phyloP scores from a whole-genome alignment of 2,113 vertebrate species.

The Halichoerus grypus region DNA sequence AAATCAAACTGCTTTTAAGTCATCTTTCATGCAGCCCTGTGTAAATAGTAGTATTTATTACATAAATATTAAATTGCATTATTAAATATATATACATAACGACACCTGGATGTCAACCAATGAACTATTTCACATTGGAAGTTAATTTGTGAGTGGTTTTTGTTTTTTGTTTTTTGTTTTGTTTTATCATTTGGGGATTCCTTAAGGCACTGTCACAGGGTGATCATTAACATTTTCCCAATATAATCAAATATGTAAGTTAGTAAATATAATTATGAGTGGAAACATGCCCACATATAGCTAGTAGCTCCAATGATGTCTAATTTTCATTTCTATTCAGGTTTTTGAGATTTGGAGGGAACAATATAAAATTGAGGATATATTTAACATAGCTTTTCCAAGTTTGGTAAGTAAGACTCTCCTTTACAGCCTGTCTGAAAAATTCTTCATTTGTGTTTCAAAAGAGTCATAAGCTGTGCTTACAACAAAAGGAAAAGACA shows the following conservation, averaged over 20 bases:
- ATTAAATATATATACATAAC: background rate
- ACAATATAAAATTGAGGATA: background rate
- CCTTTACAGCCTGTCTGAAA: background rate
- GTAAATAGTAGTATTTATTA: background rate
- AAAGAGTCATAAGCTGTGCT: background rate
- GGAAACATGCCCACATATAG: background rate
- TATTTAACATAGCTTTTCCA: background rate
- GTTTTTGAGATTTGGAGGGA: background rate
- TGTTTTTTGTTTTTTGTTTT: background rate
- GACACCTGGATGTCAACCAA: background rate
- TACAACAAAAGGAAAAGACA: constrained; percentile 20
- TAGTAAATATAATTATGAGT: background rate
- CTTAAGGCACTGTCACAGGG: background rate
- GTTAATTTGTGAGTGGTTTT: background rate
- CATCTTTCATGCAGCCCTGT: background rate
- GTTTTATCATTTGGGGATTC: background rate
- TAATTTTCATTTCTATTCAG: constrained; percentile 53
- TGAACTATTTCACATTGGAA: background rate
- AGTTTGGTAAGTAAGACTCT: background rate
- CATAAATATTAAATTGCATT: background rate
- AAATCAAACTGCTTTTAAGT: background rate
- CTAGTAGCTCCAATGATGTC: background rate
- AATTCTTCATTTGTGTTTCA: constrained; percentile 29
- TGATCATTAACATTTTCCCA: background rate
- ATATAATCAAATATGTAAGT: background rate